These are phyloP conservation scores for Papilio elwesi DNA, from an alignment of 2,888 invertebrate species.

Conservation along the genomic window DNA sequence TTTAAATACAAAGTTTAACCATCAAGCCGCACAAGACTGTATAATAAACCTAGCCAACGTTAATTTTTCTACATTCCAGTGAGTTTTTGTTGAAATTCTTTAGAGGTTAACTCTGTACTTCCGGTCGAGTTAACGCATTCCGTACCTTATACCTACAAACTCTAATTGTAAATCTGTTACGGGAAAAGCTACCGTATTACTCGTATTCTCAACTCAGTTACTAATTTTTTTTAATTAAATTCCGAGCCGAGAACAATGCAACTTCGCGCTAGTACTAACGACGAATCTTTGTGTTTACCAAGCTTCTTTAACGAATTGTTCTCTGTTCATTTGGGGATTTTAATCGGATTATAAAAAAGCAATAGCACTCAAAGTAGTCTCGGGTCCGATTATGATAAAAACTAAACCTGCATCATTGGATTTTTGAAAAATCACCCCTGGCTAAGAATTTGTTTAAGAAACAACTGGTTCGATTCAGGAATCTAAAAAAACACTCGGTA, in stretches of 20 bases:
- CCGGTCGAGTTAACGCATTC: background rate
- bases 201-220: background rate
- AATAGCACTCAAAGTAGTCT: no score
- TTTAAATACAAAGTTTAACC: background rate
- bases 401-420: no score
- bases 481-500: no score
- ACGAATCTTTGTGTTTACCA: slow-evolving; percentile 7
- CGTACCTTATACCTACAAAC: background rate
- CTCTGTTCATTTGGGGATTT: background rate
- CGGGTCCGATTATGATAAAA: no score
- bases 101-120: background rate
- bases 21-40: background rate
- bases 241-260: slow-evolving; percentile 10
- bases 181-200: background rate
- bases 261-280: slow-evolving; percentile 1
- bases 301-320: slow-evolving; percentile 9
- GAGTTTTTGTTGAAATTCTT: background rate
- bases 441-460: no score
- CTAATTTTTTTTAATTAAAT: slow-evolving; percentile 14
- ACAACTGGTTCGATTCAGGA: no score
- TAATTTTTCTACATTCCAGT: background rate
- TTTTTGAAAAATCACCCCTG: no score
- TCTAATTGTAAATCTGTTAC: background rate
- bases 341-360: no score
- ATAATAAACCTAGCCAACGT: background rate